Evolutionary conservation across 2,888 invertebrate genomes (phyloP).

Genomic region (Cyclophora punctaria): DNA sequence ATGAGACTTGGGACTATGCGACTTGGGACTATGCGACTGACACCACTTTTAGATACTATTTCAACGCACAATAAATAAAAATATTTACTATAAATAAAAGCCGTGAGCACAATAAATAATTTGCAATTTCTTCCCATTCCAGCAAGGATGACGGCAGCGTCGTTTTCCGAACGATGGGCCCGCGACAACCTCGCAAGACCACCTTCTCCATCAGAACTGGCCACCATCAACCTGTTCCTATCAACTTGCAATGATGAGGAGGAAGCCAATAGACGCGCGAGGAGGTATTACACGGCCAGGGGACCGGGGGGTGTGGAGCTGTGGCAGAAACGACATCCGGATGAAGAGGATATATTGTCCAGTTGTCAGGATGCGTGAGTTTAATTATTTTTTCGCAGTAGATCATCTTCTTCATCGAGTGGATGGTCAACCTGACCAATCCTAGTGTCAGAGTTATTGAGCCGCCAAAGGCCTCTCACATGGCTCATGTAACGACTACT

Average conservation of each 20-base stretch:
- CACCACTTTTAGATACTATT: too few species aligned
- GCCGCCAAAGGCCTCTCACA: too few species aligned
- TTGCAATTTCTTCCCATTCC: conserved; percentile 10
- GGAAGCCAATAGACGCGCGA: conserved; percentile 54
- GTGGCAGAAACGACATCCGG: conserved; percentile 61
- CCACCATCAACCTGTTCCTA: conserved; percentile 46
- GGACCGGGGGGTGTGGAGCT: conserved; percentile 58
- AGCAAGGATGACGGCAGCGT: conserved; percentile 69
- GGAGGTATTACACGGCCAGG: conserved; percentile 54
- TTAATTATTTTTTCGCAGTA: not conserved
- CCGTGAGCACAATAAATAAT: not conserved
- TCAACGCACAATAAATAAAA: not conserved
- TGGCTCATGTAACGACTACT: too few species aligned
- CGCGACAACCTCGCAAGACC: conserved; percentile 55
- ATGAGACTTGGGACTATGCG: too few species aligned
- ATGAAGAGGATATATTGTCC: conserved; percentile 62
- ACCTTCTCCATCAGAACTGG: conserved; percentile 44
- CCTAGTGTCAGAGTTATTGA: too few species aligned
- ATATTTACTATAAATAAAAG: not conserved
- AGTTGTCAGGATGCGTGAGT: conserved; percentile 69
- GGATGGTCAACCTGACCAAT: too few species aligned
- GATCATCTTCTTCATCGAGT: too few species aligned
- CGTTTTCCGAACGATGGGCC: conserved; percentile 70
- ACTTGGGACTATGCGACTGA: too few species aligned
- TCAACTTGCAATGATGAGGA: conserved; percentile 47